Evolutionary conservation across 37 sponge, comb jelly and placozoan species (phyloP).

Genomic region (Ianthella basta): DNA sequence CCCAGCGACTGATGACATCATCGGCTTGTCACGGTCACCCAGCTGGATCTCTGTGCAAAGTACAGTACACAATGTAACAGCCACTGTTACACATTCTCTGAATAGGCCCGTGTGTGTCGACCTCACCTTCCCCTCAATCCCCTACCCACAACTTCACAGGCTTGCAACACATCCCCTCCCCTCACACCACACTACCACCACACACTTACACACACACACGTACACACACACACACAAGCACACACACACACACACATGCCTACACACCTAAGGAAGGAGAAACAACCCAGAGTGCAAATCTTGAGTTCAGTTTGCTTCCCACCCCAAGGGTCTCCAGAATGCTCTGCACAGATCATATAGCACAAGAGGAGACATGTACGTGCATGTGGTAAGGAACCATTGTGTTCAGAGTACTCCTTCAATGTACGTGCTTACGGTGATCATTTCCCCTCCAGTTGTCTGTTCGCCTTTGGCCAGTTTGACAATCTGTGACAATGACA

Average conservation of each 20-base stretch:
- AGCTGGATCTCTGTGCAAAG: constrained; percentile 60
- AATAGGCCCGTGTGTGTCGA: background rate
- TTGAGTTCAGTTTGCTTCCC: background rate
- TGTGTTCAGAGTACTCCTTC: background rate
- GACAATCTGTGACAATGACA: background rate
- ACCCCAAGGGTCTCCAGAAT: constrained; percentile 37
- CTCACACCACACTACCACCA: too few relatives aligned
- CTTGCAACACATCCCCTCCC: too few relatives aligned
- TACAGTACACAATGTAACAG: background rate
- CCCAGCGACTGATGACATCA: constrained; percentile 59
- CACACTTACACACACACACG: too few relatives aligned
- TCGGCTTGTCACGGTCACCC: constrained; percentile 71
- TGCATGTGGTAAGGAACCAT: background rate
- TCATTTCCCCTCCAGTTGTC: constrained; percentile 12
- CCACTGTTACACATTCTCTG: background rate
- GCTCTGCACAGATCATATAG: constrained; percentile 51
- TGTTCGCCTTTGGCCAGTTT: background rate
- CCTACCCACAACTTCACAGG: too few relatives aligned
- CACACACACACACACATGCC: background rate
- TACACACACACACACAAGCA: too few relatives aligned
- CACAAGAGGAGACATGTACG: background rate
- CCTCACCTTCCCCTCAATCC: too few relatives aligned
- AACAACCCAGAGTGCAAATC: constrained; percentile 64
- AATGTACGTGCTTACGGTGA: background rate
- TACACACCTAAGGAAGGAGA: constrained; percentile 62